phyloP scores from a whole-genome alignment of 2,113 vertebrate species.

The Podilymbus podiceps region DNA sequence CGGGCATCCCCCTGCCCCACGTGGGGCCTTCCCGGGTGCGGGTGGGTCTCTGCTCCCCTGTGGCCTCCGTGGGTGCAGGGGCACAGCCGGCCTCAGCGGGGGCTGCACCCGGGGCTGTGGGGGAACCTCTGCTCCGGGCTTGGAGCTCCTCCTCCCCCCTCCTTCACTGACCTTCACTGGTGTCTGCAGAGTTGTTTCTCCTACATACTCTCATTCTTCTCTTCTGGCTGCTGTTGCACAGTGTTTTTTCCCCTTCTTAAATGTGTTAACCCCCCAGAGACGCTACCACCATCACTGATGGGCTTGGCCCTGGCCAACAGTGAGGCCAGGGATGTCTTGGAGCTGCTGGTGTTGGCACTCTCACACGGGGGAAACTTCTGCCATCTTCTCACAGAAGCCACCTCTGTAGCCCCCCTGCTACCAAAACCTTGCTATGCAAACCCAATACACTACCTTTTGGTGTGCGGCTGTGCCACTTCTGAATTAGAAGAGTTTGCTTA shows the following conservation, averaged over 20 bases:
- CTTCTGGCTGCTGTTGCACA: not conserved
- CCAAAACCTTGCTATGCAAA: not conserved
- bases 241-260: not conserved
- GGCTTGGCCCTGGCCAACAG: not conserved
- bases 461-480: not conserved
- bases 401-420: not conserved
- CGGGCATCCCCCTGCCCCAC: no score
- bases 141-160: not conserved
- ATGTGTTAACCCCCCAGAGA: not conserved
- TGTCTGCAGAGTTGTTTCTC: not conserved
- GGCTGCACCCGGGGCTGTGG: not conserved
- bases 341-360: not conserved
- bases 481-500: not conserved
- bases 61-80: no score
- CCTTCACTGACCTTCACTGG: not conserved
- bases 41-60: no score
- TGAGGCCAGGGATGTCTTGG: not conserved
- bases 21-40: no score
- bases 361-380: not conserved
- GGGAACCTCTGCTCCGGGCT: not conserved
- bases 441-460: not conserved
- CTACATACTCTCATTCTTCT: not conserved
- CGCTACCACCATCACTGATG: accelerated
- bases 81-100: no score
- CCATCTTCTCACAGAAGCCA: not conserved